A percentile compares a stretch with the other conserved stretches of the same genome.
Evolutionary conservation across 2,113 vertebrate genomes (phyloP).

Genomic region (Myiopsitta monachus): DNA sequence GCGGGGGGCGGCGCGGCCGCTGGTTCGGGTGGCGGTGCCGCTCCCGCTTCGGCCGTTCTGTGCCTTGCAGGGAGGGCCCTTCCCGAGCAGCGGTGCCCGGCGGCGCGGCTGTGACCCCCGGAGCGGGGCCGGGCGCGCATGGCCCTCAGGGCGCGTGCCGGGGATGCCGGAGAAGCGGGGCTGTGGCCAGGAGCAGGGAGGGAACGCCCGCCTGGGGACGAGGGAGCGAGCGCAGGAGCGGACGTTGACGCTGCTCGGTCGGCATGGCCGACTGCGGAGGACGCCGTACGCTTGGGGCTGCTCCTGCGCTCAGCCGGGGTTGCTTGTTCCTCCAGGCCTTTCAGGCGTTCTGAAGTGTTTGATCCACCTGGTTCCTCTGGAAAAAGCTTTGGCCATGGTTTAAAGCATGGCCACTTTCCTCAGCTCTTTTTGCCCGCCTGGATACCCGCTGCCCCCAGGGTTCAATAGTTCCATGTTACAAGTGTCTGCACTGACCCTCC

Average conservation of each 20-base stretch:
- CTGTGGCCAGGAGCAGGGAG: accelerated
- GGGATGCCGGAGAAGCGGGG: no score
- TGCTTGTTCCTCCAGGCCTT: neutral
- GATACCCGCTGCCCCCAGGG: no score
- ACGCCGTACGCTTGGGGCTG: accelerated
- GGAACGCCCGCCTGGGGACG: neutral
- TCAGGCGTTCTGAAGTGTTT: neutral
- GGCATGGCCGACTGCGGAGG: accelerated
- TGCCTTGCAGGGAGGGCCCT: neutral
- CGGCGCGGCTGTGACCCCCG: neutral
- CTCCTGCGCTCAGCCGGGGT: neutral
- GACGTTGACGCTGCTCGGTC: accelerated
- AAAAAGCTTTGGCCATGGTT: neutral
- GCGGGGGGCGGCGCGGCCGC: no score
- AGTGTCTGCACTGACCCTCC: neutral
- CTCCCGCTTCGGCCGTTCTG: neutral
- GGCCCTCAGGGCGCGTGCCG: no score
- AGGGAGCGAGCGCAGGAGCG: neutral
- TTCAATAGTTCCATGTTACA: accelerated
- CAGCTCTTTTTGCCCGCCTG: neutral
- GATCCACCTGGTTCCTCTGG: neutral
- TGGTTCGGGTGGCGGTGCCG: no score
- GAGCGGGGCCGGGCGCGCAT: neutral
- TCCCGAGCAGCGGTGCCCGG: neutral
- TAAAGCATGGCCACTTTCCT: neutral